A percentile compares a stretch with the other conserved stretches of the same genome.
Evolutionary conservation across 2,888 invertebrate species (phyloP).

Genomic region (Maniola hyperantus): DNA sequence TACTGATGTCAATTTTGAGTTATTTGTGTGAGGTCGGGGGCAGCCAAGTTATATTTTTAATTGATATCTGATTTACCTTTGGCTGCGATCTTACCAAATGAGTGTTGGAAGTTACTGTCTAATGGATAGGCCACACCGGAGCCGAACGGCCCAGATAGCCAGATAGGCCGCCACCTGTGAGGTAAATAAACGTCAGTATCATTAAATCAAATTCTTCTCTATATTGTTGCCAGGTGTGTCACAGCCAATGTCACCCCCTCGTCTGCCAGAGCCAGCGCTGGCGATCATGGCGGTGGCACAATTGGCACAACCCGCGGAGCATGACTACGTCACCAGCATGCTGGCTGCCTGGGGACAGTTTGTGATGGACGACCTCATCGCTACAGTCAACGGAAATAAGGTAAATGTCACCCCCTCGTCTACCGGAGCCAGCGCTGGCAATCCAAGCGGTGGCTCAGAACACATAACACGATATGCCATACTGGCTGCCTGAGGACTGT

Average conservation of each 20-base stretch:
- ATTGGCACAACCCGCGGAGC: constrained; percentile 80
- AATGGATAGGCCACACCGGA: too few relatives aligned
- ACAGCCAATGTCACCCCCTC: constrained; percentile 76
- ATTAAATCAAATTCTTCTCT: not conserved
- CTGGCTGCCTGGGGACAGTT: constrained; percentile 91
- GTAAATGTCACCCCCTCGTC: constrained; percentile 43
- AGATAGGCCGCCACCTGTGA: too few relatives aligned
- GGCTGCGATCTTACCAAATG: not conserved
- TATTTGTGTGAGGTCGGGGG: not conserved
- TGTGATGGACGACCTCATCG: constrained; percentile 87
- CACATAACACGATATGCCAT: constrained; percentile 88
- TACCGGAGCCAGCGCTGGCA: constrained; percentile 83
- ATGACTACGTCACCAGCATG: constrained; percentile 90
- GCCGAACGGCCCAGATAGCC: too few relatives aligned
- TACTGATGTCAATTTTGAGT: constrained; percentile 2
- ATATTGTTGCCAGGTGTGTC: constrained; percentile 57
- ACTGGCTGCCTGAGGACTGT: constrained; percentile 90
- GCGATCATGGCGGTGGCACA: constrained; percentile 82
- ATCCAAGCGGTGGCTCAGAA: constrained; percentile 80
- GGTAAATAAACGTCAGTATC: too few relatives aligned
- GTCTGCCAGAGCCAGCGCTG: constrained; percentile 84
- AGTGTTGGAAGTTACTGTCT: not conserved
- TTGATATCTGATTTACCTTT: not conserved
- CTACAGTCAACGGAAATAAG: constrained; percentile 84
- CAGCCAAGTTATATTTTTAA: not conserved